A percentile compares a stretch with the other conserved stretches of the same genome.
Evolutionary conservation across 2,113 vertebrate species (phyloP).

Genomic region (Hirundichthys speculiger): DNA sequence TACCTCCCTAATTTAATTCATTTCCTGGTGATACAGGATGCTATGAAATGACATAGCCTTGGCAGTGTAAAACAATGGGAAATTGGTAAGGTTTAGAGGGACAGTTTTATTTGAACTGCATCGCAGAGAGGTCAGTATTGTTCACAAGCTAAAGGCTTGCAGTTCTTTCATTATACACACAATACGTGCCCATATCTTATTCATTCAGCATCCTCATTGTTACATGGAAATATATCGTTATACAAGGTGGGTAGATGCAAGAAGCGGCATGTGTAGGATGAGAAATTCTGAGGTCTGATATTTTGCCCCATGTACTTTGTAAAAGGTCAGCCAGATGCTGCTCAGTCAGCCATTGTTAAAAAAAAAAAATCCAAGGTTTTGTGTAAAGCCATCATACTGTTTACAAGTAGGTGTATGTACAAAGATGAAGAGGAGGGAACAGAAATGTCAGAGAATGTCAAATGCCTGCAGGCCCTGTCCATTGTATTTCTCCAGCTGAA

Average conservation of each 20-base stretch:
- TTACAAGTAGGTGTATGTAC: conserved; percentile 75
- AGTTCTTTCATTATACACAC: conserved; percentile 6
- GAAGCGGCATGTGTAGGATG: conserved; percentile 39
- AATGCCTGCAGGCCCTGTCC: conserved; percentile 75
- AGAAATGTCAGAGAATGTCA: conserved; percentile 85
- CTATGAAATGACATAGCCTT: conserved; percentile 23
- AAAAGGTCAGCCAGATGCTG: conserved; percentile 77
- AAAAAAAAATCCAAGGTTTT: conserved; percentile 61
- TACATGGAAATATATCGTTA: conserved; percentile 25
- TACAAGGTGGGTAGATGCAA: conserved; percentile 15
- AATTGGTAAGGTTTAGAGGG: conserved; percentile 10
- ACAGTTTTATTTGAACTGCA: conserved; percentile 21
- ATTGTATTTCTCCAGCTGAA: conserved; percentile 64
- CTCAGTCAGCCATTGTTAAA: conserved; percentile 61
- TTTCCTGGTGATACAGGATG: conserved; percentile 28
- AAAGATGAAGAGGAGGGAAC: conserved; percentile 65
- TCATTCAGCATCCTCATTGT: conserved; percentile 3
- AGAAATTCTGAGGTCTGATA: conserved; percentile 47
- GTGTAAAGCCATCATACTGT: conserved; percentile 77
- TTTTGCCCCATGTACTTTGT: conserved; percentile 60
- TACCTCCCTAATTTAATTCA: conserved; percentile 35
- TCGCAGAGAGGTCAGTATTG: background rate
- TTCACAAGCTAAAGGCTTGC: background rate
- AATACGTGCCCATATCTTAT: conserved; percentile 1
- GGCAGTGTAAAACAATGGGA: conserved; percentile 17